Conservation (phyloP, 1,140 invertebrate species). For the Zaprionus tsacasi region DNA sequence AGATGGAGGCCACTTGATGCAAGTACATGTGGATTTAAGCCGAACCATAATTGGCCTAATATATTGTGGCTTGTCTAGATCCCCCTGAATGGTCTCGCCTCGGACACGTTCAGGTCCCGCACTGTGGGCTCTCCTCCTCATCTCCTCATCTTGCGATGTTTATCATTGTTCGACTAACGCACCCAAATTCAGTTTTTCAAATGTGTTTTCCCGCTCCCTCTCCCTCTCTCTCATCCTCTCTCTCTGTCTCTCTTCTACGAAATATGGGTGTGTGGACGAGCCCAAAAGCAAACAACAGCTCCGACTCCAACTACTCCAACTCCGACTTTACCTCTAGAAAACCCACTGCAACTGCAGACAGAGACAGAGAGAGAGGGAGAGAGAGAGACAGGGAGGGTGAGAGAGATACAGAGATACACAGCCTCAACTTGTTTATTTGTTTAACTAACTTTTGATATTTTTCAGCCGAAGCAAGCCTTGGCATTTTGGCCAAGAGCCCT, state of each 20-base stretch:
- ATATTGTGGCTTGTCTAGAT: slow-evolving; percentile 62
- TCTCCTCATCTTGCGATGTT: slow-evolving; percentile 64
- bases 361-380: too few relatives aligned
- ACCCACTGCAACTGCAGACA: background rate
- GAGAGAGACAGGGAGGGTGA: too few relatives aligned
- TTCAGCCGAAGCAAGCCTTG: slow-evolving; percentile 33
- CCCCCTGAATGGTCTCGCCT: slow-evolving; percentile 42
- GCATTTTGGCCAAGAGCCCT: slow-evolving; percentile 40
- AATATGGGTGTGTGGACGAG: slow-evolving; percentile 63
- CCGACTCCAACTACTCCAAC: slow-evolving; percentile 14
- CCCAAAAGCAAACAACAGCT: slow-evolving; percentile 49
- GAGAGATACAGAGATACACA: background rate
- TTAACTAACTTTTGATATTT: slow-evolving; percentile 79
- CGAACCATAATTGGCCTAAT: slow-evolving; percentile 77
- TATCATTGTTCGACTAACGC: slow-evolving; percentile 78
- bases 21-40: slow-evolving; percentile 66
- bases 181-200: slow-evolving; percentile 62
- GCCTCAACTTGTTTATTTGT: slow-evolving; percentile 34
- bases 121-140: slow-evolving; percentile 12
- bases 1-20: slow-evolving; percentile 54
- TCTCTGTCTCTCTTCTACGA: slow-evolving; percentile 38
- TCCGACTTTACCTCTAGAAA: background rate
- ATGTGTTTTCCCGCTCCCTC: background rate
- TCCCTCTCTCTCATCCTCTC: background rate
- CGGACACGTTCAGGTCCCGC: slow-evolving; percentile 55